Evolutionary conservation across 2,888 invertebrate species (phyloP), one percentile per base, ranked within the genome.

Genomic region (Ectobius pallidus): DNA sequence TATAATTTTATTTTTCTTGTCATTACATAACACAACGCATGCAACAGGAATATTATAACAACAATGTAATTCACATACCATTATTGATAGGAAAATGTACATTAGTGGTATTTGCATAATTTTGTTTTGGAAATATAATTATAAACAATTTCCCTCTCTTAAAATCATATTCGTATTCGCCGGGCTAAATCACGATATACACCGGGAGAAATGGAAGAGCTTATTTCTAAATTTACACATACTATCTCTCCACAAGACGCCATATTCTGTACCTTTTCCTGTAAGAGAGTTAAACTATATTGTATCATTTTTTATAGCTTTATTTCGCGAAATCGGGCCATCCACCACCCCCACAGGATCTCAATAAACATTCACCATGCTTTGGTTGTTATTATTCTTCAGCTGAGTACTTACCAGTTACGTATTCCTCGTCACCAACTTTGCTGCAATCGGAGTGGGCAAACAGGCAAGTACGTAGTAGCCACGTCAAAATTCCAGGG

Each of bases 381-480:
- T 84, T n/a, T 83, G 84, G 82, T 83, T 85, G 86, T 86, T 87
- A 85, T 86, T 86, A 85, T 87, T 86, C 87, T 86, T 86, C 86
- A 85, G 86, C 86, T 86, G 87, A 88, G 90, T 74, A 91, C 91
- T 91, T 91, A 92, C 91, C 91, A 90, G 92, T 93, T 94, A 93
- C 93, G 93, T 93, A 92, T 92, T 92, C 92, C 91, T 93, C 93
- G 93, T 94, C 93, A 93, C 93, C 91, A 91, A 91, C 89, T 92
- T 92, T 92, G 92, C 92, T 91, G 93, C 92, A 90, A 92, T 92
- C 91, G 92, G 93, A 93, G 91, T 93, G 93, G 93, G 92, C 91
- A 92, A 92, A 90, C 89, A 90, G 89, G 90, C 90, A 90, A 89
- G 92, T 93, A 94, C 93, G 94, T 94, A 94, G 92, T 89, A 91